phyloP scores from a whole-genome alignment of 2,888 invertebrate genomes.

The Eupelmus urozonus region DNA sequence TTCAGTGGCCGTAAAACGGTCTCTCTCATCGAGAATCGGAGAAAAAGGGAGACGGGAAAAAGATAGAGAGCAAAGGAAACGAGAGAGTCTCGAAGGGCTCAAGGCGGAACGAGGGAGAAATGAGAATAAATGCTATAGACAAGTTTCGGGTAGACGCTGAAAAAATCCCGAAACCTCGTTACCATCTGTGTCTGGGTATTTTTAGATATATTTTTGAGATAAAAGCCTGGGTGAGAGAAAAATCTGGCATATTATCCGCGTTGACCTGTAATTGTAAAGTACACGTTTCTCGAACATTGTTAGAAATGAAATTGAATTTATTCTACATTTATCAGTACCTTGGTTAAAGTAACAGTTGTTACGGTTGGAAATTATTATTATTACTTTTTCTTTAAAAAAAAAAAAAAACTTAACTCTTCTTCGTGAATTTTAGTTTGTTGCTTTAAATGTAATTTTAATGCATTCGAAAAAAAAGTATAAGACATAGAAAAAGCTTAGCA shows the following conservation, averaged over 20 bases:
- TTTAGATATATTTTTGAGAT: not conserved
- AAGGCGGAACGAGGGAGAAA: slow-evolving; percentile 18
- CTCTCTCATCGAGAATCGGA: not conserved
- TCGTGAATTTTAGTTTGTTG: no score
- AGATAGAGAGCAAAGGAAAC: not conserved
- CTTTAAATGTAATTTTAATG: no score
- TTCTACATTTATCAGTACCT: no score
- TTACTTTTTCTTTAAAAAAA: no score
- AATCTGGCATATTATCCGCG: not conserved
- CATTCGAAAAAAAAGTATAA: no score
- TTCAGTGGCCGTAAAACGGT: slow-evolving; percentile 13
- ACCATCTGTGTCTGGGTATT: slow-evolving; percentile 2
- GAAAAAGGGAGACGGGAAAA: not conserved
- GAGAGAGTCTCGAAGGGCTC: slow-evolving; percentile 5
- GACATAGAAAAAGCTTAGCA: no score
- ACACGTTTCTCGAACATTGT: no score
- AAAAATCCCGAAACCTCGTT: slow-evolving; percentile 27
- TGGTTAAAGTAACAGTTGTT: no score
- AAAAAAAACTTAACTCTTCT: no score
- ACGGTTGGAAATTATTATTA: no score
- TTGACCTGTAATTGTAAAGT: slow-evolving; percentile 1
- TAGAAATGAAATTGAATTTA: no score
- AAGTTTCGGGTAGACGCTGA: slow-evolving; percentile 27
- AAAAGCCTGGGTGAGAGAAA: not conserved
- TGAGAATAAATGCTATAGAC: slow-evolving; percentile 11